Percentiles rank a stretch among this genome's conserved stretches.
Evolutionary conservation across 2,797 vertebrate species (phyloP).

Genomic region (Naso thynnoides): DNA sequence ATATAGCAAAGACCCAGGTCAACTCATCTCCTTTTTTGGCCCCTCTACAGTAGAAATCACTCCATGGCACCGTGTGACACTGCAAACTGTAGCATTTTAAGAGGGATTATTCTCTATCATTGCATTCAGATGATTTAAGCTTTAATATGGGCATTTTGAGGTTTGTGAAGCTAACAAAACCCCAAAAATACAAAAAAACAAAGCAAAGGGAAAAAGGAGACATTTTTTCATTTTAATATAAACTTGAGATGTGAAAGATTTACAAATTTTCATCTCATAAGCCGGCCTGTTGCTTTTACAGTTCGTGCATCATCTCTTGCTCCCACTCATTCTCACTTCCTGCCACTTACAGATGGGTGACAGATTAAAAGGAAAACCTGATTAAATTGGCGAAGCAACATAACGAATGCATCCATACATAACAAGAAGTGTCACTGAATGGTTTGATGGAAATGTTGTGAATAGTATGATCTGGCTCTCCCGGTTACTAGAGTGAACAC

Average conservation of each 20-base stretch:
- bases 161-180: neutral
- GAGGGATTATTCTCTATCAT: conserved; percentile 8
- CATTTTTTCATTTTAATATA: neutral
- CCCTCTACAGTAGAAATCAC: conserved; percentile 48
- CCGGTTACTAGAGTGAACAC: too few species aligned
- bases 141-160: conserved; percentile 1
- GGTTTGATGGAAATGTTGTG: neutral
- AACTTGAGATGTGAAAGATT: conserved; percentile 19
- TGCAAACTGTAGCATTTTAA: conserved; percentile 16
- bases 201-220: too few species aligned
- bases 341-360: conserved; percentile 4
- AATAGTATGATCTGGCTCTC: neutral
- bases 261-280: too few species aligned
- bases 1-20: conserved; percentile 38
- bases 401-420: conserved; percentile 13
- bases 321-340: conserved; percentile 30
- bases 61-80: conserved; percentile 18
- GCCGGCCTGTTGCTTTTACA: conserved; percentile 42
- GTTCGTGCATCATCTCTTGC: neutral
- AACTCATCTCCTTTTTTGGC: conserved; percentile 32
- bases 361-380: conserved; percentile 16
- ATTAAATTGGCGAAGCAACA: conserved; percentile 12
- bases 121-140: conserved; percentile 23
- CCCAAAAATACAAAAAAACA: neutral
- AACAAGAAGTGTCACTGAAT: neutral